These are phyloP conservation scores for Gnathonemus longibarbis DNA, from an alignment of 2,113 vertebrate species.

Conservation along the genomic window DNA sequence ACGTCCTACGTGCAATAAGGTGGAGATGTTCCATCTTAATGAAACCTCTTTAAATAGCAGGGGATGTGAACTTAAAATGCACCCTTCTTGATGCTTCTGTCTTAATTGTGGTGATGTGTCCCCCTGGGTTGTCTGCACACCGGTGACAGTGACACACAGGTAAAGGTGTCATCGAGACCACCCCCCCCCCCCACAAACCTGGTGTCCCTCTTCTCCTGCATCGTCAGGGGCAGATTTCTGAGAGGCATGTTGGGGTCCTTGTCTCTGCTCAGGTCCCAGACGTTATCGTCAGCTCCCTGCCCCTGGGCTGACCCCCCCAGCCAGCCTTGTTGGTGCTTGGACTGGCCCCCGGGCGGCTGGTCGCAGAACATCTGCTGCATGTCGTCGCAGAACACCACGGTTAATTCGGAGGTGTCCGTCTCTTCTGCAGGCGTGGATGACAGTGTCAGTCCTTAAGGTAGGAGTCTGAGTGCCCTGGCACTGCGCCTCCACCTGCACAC, in stretches of 20 bases:
- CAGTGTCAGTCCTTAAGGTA: neutral
- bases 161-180: neutral
- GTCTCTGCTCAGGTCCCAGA: conserved; percentile 25
- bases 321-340: conserved; percentile 19
- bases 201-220: conserved; percentile 50
- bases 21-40: neutral
- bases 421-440: conserved; percentile 37
- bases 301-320: neutral
- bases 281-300: neutral
- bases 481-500: neutral
- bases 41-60: neutral
- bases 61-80: neutral
- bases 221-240: conserved; percentile 41
- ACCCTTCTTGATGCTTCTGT: neutral
- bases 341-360: conserved; percentile 50
- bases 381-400: conserved; percentile 45
- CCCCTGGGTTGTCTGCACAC: neutral
- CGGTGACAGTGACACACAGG: neutral
- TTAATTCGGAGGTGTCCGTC: conserved; percentile 38
- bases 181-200: conserved; percentile 39
- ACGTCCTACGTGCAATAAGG: neutral
- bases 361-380: conserved; percentile 50
- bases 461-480: neutral
- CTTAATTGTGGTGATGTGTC: neutral
- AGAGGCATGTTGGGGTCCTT: conserved; percentile 39